Evolutionary conservation across 1,140 invertebrate species (phyloP).

Genomic region (Heliconius himera): DNA sequence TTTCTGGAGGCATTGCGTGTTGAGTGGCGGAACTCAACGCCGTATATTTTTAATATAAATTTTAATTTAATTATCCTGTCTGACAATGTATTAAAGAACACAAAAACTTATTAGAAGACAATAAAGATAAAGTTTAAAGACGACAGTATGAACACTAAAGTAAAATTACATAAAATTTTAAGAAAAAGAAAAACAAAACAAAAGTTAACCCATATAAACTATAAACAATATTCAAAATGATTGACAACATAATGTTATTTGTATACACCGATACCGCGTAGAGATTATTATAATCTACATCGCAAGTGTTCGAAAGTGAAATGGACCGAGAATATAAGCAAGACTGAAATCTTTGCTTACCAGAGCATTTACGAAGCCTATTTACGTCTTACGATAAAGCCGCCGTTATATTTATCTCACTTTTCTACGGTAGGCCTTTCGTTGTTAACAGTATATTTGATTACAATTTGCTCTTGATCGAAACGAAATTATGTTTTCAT

Average conservation of each 20-base stretch:
- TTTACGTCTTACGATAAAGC: constrained; percentile 38
- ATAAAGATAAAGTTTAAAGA: too few species aligned
- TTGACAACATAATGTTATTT: constrained; percentile 7
- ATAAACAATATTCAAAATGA: neutral
- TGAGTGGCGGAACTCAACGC: too few species aligned
- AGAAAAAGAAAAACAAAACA: neutral
- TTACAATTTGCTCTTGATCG: neutral
- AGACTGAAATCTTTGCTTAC: constrained; percentile 42
- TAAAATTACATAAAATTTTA: too few species aligned
- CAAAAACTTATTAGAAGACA: too few species aligned
- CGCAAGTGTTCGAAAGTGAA: constrained; percentile 45
- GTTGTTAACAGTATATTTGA: neutral
- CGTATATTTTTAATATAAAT: neutral
- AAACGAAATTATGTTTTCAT: neutral
- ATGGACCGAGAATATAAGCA: constrained; percentile 39
- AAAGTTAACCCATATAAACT: neutral
- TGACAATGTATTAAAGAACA: too few species aligned
- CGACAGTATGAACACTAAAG: too few species aligned
- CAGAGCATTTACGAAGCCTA: constrained; percentile 40
- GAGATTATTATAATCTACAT: constrained; percentile 32
- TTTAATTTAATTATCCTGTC: too few species aligned
- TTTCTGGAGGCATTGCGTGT: too few species aligned
- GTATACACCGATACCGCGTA: neutral
- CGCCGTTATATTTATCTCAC: constrained; percentile 41
- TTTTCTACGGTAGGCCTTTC: constrained; percentile 16